Evolutionary conservation across 2,888 invertebrate genomes (phyloP), one percentile per base, ranked within the genome.

Genomic region (Euclidia mi): DNA sequence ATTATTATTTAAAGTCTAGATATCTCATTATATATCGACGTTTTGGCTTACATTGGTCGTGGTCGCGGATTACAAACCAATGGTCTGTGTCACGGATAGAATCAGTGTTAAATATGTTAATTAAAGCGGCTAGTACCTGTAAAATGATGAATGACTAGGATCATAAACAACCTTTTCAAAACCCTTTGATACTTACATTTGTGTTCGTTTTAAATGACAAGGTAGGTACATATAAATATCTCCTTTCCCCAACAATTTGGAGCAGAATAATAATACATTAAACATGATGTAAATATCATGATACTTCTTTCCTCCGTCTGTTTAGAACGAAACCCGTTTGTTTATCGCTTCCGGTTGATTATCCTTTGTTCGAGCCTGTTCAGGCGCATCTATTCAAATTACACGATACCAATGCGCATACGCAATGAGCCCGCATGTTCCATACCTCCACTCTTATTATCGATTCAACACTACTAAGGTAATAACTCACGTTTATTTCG

Each of bases 381-480:
- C 84, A 87, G 82, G 89, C 90, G 85, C 84, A 85, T 87, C 89
- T 85, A 88, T 90, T 90, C 82, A 90, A 90, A 90, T 91, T 85
- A 83, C 80, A 74, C 69, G 81, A 84, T 91, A 91, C 76, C 83
- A 79, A 91, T 92, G 93, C 91, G 92, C 93, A 92, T 91, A 90
- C 84, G 85, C 90, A 89, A 91, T 90, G 83, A 90, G 76, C 91
- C 92, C 91, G 87, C 84, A 92, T 90, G 71, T 78, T 76, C 60
- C 41, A 58, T 72, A 69, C 57, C 47, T 10, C 43, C 15, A 62
- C 49, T 65, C 72, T n/a, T n/a, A 64, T 76, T 76, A 73, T 71
- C 63, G 73, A 78, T 78, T 65, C 53, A 10, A 37, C 38, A 48
- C 43, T 60, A 41, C 48, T 28, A 46, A 18, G 31, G 40, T 44